Base-by-base conservation (phyloP, 2,797 vertebrate species). In the Morelia viridis region DNA sequence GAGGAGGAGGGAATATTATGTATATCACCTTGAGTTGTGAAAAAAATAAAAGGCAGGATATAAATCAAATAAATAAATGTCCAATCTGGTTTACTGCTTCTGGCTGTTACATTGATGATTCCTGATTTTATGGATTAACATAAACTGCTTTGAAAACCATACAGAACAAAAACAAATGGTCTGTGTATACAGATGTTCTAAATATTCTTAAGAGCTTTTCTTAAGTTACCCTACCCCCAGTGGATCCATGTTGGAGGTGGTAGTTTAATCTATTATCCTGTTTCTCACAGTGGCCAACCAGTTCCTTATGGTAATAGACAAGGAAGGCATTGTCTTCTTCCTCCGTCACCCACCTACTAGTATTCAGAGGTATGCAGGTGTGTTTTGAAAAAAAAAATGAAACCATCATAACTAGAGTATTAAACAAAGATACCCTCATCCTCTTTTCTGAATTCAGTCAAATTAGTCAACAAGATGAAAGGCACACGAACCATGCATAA, bases 381-480 rank as follows among this genome's bases (percentile, higher is more conserved):
- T 35, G 57, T 35, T 60, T 53, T 22, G 19, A 8, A 41, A 4
- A 1, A n/a, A 26, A 83, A 83, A 62, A 87, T n/a, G 28, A 57
- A 87, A 26, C 31, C 53, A 91, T 87, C 13, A 57, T 58, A 46
- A 62, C n/a, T 61, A 41, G 2, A 41, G 41, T 41, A 80, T 68
- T 22, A 80, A 68, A 57, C 41, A 76, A 22, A 80, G 68, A 91
- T 28, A 88, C 19, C 5, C 12, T 91, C 68, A 68, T 60, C 80
- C 56, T 53, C 41, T 91, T 61, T 68, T 35, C 62, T 86, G 84
- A 71, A 84, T 53, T 68, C 53, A 91, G 53, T 58, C 57, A 88
- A 92, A 92, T 83, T 58, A 92, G 28, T 50, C 88, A 62, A 83
- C 58, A 85, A 68, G 85, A 46, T 53, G 26, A 85, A 86, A 86